Percentiles rank a stretch among this genome's conserved stretches.
These are phyloP conservation scores for Triplophysa dalaica DNA, from an alignment of 2,113 vertebrate genomes.

Conservation along the genomic window DNA sequence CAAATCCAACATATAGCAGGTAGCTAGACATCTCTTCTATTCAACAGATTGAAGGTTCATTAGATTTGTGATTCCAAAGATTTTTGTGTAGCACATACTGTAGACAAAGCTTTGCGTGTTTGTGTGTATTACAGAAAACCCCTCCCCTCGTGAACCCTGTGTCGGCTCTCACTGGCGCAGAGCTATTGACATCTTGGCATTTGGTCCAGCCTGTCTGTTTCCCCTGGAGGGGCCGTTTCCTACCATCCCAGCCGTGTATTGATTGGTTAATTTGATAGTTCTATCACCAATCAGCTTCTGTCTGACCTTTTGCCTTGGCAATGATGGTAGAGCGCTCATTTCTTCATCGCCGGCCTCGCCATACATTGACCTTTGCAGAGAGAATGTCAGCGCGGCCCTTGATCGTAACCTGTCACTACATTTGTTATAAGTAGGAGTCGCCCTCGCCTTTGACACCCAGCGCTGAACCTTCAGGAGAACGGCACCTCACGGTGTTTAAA, in stretches of 20 bases:
- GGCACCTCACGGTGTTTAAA: conserved; percentile 18
- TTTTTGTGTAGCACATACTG: conserved; percentile 25
- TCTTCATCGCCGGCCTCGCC: conserved; percentile 86
- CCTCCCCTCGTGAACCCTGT: conserved; percentile 58
- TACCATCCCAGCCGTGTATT: conserved; percentile 86
- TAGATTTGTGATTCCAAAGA: conserved; percentile 3
- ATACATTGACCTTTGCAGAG: conserved; percentile 91
- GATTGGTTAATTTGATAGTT: conserved; percentile 99
- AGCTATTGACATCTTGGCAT: conserved; percentile 91
- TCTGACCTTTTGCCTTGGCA: conserved; percentile 98
- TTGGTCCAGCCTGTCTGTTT: conserved; percentile 78
- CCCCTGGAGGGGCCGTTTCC: conserved; percentile 80
- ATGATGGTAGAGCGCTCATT: conserved; percentile 91
- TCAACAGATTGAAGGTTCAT: not conserved
- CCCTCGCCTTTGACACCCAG: conserved; percentile 79
- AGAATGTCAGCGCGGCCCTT: conserved; percentile 93
- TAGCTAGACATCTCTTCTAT: not conserved
- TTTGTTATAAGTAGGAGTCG: conserved; percentile 84
- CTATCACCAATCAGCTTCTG: conserved; percentile 97
- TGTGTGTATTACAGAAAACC: conserved; percentile 8
- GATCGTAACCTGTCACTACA: conserved; percentile 89
- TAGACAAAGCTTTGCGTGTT: conserved; percentile 21
- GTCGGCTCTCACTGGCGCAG: conserved; percentile 74
- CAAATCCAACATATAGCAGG: not conserved
- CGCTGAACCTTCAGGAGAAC: conserved; percentile 28